phyloP scores from a whole-genome alignment of 2,888 invertebrate species.

The Hofmannophila pseudospretella region DNA sequence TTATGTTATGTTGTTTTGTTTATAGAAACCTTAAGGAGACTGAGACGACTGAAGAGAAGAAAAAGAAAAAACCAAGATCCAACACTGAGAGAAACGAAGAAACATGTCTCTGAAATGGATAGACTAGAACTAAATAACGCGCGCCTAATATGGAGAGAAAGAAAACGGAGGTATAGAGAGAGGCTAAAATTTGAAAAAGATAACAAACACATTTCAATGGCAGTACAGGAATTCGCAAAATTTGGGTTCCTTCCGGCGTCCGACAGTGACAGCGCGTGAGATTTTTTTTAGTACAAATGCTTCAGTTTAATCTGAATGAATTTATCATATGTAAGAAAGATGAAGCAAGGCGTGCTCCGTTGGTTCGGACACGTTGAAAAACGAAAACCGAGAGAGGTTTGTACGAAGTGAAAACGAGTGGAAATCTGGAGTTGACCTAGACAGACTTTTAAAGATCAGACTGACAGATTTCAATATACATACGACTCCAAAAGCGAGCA shows the following conservation, averaged over 20 bases:
- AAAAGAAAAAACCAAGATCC: conserved; percentile 5
- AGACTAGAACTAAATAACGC: conserved; percentile 2
- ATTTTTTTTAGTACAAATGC: no score
- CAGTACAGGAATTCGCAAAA: conserved; percentile 9
- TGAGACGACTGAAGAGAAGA: conserved; percentile 10
- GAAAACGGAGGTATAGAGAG: conserved; percentile 10
- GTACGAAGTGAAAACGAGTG: no score
- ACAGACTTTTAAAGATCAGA: no score
- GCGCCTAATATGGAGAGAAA: conserved; percentile 9
- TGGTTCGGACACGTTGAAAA: no score
- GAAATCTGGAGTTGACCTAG: no score
- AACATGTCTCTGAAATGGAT: conserved; percentile 8
- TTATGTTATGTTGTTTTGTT: neutral
- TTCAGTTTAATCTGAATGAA: no score
- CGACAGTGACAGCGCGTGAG: conserved; percentile 3
- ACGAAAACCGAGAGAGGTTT: no score
- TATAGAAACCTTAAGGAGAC: conserved; percentile 11
- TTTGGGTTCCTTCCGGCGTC: conserved; percentile 7
- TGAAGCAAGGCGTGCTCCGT: no score
- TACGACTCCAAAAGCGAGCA: no score
- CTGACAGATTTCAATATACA: no score
- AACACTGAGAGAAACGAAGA: conserved; percentile 4
- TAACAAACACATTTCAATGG: conserved; percentile 6
- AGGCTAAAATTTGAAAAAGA: conserved; percentile 9
- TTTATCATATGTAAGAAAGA: no score